Evolutionary conservation across 2,888 invertebrate genomes (phyloP).

Genomic region (Leucophora obtusa): DNA sequence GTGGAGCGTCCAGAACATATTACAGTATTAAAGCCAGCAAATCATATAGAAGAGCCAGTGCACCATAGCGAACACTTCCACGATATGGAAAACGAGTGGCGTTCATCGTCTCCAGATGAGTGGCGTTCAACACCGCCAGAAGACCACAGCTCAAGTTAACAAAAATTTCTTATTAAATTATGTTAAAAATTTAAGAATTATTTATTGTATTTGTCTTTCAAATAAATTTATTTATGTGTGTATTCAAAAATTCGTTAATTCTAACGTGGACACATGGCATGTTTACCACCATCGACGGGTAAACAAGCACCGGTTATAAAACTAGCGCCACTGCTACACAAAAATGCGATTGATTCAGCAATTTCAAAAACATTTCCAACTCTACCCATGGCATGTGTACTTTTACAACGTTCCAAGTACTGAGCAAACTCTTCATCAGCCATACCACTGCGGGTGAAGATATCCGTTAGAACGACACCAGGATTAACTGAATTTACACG

Average conservation of each 20-base stretch:
- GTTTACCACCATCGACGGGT: conserved; percentile 83
- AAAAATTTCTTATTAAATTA: not conserved
- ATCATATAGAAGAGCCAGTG: conserved; percentile 32
- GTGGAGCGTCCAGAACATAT: conserved; percentile 33
- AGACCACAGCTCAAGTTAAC: conserved; percentile 5
- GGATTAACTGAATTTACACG: conserved; percentile 95
- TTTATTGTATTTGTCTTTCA: too few species aligned
- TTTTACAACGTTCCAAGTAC: conserved; percentile 88
- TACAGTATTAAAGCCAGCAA: conserved; percentile 39
- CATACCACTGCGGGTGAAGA: conserved; percentile 90
- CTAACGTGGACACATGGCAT: conserved; percentile 84
- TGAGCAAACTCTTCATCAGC: conserved; percentile 85
- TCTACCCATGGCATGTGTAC: conserved; percentile 93
- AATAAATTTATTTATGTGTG: too few species aligned
- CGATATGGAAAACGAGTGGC: conserved; percentile 47
- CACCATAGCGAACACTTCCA: conserved; percentile 35
- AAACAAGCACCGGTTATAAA: conserved; percentile 87
- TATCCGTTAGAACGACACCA: conserved; percentile 91
- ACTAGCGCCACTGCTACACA: conserved; percentile 87
- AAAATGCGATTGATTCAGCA: conserved; percentile 90
- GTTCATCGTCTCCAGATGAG: conserved; percentile 31
- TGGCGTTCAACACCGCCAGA: not conserved
- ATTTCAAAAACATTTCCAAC: conserved; percentile 90
- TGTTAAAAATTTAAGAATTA: not conserved
- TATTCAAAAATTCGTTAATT: not conserved